Evolutionary conservation across 2,797 vertebrate species (phyloP).

Genomic region (Tolypeutes matacus): DNA sequence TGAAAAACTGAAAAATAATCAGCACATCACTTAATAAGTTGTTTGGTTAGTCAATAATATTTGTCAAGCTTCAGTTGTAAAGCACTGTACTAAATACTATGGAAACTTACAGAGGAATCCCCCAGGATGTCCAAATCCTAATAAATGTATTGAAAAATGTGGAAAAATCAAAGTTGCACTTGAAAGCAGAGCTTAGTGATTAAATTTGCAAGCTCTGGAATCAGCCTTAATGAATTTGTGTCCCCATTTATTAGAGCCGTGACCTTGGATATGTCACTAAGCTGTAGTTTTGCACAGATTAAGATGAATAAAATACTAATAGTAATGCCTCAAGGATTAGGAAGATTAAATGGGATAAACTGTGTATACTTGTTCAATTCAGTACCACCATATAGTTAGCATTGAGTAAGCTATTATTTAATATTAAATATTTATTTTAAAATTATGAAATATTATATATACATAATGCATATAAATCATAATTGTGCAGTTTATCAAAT

Average conservation of each 20-base stretch:
- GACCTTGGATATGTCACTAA: neutral
- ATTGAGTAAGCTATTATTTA: neutral
- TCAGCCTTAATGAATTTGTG: neutral
- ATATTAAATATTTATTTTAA: neutral
- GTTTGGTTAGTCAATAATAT: neutral
- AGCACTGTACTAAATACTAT: neutral
- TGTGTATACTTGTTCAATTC: neutral
- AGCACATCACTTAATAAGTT: neutral
- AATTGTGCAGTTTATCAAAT: neutral
- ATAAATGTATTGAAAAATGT: neutral
- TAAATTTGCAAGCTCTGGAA: neutral
- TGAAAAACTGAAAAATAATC: neutral
- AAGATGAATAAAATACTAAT: neutral
- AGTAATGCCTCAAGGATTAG: neutral
- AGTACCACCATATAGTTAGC: neutral
- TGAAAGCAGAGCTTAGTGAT: neutral
- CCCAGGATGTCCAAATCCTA: neutral
- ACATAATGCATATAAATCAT: neutral
- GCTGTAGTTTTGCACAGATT: neutral
- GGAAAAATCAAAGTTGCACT: neutral
- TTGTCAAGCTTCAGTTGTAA: neutral
- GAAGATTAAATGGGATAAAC: neutral
- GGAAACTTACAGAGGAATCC: neutral
- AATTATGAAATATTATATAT: neutral
- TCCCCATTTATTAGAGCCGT: neutral